Percentiles rank a stretch among this genome's conserved stretches.
Conservation (phyloP, 2,888 invertebrate genomes). For the Cataglyphis altisquamis region DNA sequence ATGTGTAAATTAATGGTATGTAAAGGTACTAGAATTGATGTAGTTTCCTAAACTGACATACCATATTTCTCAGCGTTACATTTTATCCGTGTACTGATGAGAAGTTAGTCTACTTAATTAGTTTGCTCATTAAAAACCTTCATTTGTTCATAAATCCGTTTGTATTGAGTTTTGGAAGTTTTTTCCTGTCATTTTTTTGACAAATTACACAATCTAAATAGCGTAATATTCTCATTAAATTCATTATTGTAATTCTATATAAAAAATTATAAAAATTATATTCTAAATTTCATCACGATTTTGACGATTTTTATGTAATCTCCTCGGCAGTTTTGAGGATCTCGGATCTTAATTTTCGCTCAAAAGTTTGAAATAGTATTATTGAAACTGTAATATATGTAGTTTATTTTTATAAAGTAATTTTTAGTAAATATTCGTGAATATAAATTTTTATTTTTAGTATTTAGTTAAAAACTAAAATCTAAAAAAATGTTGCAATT, state of each 20-base stretch:
- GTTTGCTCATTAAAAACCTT: background rate
- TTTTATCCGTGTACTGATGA: background rate
- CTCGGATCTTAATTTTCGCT: background rate
- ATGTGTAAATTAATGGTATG: constrained; percentile 10
- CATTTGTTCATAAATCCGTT: background rate
- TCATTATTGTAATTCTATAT: background rate
- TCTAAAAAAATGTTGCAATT: background rate
- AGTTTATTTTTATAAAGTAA: background rate
- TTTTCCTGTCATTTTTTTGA: background rate
- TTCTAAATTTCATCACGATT: background rate
- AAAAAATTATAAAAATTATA: background rate
- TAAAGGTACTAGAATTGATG: background rate
- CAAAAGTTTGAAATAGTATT: constrained; percentile 1
- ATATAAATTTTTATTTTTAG: background rate
- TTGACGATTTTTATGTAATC: background rate
- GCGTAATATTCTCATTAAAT: background rate
- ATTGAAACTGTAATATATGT: background rate
- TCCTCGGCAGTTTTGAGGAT: background rate
- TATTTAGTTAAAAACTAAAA: background rate
- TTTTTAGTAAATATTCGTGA: background rate
- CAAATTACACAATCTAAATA: background rate
- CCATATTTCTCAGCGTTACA: background rate
- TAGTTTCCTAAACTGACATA: constrained; percentile 1
- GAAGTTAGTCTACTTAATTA: background rate
- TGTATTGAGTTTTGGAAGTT: background rate